Evolutionary conservation across 1,140 invertebrate species (phyloP), one percentile per base, ranked within the genome.

Genomic region (Dolichoris vasculosae): DNA sequence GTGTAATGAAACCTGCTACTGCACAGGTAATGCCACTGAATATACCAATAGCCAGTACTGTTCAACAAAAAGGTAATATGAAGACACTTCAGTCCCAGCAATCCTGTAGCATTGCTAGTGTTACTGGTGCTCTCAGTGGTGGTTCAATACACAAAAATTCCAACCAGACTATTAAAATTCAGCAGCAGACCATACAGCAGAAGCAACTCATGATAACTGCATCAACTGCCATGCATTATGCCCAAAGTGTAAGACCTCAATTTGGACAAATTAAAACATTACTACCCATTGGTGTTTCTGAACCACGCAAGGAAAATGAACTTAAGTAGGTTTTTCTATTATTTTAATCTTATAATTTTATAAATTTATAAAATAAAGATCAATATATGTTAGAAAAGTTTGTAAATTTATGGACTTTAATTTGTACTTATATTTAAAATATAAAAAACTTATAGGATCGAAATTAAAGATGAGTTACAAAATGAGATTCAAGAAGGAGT

Each of bases 261-360:
- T 23, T 86, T 9, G 90, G 91, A 30, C 91, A 91, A 55, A 90
- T 92, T 9, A 92, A 92, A 71, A 92, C 90, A 0, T 67, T 92
- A 40, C 7, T 92, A 20, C 90, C 91, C 2, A 86, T 91, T 15
- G 87, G 83, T 7, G 83, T 83, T 3, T 35, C 40, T 3, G 91
- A 91, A 43, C n/a, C 83, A 40, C 87, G 87, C 8, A 89, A 87
- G 26, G 91, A 91, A 13, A 51, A 82, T 23, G 90, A 92, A 13
- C 83, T 83, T 40, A 91, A 90, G 91, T 91, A 69, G 89, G 88
- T 87, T 38, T 35, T 11, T 67, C 9, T 3, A 69, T 77, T 32
- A 84, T 88, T 82, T 79, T 11, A 59, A 38, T 3, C n/a, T 40
- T 40, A 63, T 38, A 23, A 17, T 79, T 63, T 63, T 63, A 32